phyloP scores from a whole-genome alignment of 2,888 invertebrate species.

The Drosophila glabriapex region DNA sequence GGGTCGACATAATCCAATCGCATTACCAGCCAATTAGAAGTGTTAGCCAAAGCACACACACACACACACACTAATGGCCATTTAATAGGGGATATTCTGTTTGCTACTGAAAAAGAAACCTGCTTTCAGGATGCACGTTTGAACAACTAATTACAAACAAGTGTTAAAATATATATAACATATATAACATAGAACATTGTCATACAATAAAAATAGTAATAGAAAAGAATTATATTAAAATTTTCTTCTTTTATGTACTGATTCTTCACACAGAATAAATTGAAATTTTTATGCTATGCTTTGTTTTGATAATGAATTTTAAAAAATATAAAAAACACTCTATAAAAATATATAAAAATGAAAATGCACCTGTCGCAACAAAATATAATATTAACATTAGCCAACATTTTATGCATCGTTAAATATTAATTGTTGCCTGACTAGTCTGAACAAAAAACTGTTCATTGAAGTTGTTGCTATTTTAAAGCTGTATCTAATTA shows the following conservation, averaged over 20 bases:
- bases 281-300: neutral
- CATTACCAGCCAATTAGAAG: slow-evolving; percentile 55
- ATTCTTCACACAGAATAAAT: neutral
- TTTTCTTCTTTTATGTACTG: neutral
- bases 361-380: neutral
- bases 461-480: neutral
- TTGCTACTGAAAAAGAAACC: neutral
- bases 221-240: neutral
- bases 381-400: neutral
- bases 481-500: neutral
- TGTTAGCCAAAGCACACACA: slow-evolving; percentile 13
- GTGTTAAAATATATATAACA: neutral
- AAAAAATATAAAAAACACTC: neutral
- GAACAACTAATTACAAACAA: neutral
- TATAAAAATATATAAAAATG: neutral
- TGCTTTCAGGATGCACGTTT: neutral
- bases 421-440: neutral
- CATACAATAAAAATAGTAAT: neutral
- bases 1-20: slow-evolving; percentile 50
- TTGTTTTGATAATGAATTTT: neutral
- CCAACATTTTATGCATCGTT: neutral
- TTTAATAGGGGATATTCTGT: neutral
- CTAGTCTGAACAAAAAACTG: too few species aligned
- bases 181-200: too few species aligned
- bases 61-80: neutral